Evolutionary conservation across 1,140 invertebrate species (phyloP).

Genomic region (Rhynchophorus ferrugineus): DNA sequence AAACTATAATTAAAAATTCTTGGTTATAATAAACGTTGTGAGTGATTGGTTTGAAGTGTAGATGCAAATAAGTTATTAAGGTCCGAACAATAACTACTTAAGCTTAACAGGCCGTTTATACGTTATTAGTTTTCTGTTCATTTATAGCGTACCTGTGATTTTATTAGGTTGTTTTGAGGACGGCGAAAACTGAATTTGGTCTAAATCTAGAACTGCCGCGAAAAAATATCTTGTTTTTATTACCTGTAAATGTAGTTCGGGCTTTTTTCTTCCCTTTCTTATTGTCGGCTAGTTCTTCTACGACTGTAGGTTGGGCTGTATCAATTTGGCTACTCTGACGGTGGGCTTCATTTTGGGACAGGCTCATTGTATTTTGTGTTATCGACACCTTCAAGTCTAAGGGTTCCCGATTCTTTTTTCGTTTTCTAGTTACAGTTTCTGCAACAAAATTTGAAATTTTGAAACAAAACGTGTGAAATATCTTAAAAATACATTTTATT

Average conservation of each 20-base stretch:
- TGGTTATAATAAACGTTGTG: no score
- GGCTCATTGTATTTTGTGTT: conserved; percentile 3
- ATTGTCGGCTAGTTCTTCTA: conserved; percentile 46
- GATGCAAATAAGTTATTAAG: no score
- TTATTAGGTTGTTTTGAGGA: neutral
- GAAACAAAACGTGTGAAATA: no score
- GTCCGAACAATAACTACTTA: no score
- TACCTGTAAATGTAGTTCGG: conserved; percentile 87
- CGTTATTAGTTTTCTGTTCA: neutral
- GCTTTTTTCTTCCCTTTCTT: conserved; percentile 87
- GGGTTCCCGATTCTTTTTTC: conserved; percentile 36
- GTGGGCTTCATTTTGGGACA: neutral
- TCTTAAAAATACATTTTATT: no score
- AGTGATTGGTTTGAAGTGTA: no score
- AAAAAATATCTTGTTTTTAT: neutral
- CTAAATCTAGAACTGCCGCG: no score
- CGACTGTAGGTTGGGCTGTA: conserved; percentile 9
- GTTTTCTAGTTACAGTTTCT: conserved; percentile 39
- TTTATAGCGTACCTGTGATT: neutral
- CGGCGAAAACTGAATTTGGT: no score
- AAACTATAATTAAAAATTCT: no score
- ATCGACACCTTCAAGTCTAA: conserved; percentile 26
- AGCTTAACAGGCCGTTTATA: neutral
- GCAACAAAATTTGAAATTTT: conserved; percentile 14
- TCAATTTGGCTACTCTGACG: conserved; percentile 9